These are phyloP conservation scores for Agrilus cyanescens DNA, from an alignment of 2,888 invertebrate species.

Conservation along the genomic window DNA sequence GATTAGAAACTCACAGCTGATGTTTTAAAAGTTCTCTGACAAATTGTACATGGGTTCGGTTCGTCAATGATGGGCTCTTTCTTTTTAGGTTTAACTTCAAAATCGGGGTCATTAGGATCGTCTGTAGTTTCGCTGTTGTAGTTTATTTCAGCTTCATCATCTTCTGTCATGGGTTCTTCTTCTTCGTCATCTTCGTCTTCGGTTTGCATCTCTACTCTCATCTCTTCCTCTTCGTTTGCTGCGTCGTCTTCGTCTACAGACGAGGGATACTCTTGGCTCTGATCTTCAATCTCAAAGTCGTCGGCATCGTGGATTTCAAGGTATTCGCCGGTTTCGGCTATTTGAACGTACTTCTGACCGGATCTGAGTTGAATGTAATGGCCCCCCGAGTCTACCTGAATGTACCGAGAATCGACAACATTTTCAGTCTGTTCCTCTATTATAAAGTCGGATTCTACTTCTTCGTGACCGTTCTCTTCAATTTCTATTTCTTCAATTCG, in stretches of 20 bases:
- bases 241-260: slow-evolving; percentile 8
- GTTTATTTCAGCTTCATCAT: slow-evolving; percentile 3
- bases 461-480: slow-evolving; percentile 12
- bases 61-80: slow-evolving; percentile 12
- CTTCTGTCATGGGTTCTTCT: slow-evolving; percentile 9
- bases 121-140: too few species aligned
- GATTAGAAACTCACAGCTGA: slow-evolving; percentile 22
- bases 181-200: slow-evolving; percentile 11
- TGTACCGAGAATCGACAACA: too few species aligned
- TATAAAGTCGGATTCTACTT: slow-evolving; percentile 3
- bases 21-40: slow-evolving; percentile 27
- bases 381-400: too few species aligned
- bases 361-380: too few species aligned
- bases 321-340: slow-evolving; percentile 8
- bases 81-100: slow-evolving; percentile 2
- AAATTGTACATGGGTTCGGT: slow-evolving; percentile 24
- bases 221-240: slow-evolving; percentile 11
- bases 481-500: slow-evolving; percentile 8
- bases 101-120: slow-evolving; percentile 10
- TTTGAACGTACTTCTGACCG: slow-evolving; percentile 2
- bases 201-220: not conserved
- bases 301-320: slow-evolving; percentile 4
- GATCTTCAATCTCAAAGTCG: slow-evolving; percentile 4
- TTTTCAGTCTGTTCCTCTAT: slow-evolving; percentile 1
- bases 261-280: not conserved